Percentiles rank a stretch among this genome's conserved stretches.
phyloP scores from a whole-genome alignment of 2,797 vertebrate genomes.

The Microchirus variegatus region DNA sequence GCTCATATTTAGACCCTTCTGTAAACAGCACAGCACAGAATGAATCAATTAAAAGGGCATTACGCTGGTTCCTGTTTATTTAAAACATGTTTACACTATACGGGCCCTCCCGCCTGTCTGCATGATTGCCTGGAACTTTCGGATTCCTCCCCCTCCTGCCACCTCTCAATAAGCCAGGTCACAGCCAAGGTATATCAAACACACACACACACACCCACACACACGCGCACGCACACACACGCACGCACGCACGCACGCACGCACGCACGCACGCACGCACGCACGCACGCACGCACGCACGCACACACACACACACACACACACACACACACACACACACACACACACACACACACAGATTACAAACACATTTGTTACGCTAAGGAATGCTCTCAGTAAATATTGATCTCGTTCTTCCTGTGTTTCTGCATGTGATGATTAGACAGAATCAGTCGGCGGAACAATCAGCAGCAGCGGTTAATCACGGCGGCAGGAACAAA shows the following conservation, averaged over 20 bases:
- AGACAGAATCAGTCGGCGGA: constrained; percentile 52
- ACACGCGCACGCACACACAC: no score
- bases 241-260: no score
- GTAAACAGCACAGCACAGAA: constrained; percentile 86
- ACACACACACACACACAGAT: constrained; percentile 56
- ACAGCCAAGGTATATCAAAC: constrained; percentile 72
- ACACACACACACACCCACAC: constrained; percentile 20
- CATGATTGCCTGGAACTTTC: constrained; percentile 79
- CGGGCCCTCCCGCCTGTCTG: constrained; percentile 74
- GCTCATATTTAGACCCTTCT: constrained; percentile 85
- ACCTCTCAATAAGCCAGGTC: constrained; percentile 63
- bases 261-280: no score
- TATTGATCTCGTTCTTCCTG: constrained; percentile 78
- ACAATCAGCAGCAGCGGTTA: constrained; percentile 53
- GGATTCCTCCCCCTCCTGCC: constrained; percentile 60
- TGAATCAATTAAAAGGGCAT: constrained; percentile 90
- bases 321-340: no score
- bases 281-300: no score
- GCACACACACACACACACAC: no score
- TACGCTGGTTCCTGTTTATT: constrained; percentile 89
- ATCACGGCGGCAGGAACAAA: constrained; percentile 53
- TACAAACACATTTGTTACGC: constrained; percentile 82
- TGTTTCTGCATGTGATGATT: constrained; percentile 66
- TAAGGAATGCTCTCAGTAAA: constrained; percentile 74
- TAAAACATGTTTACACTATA: constrained; percentile 88